Evolutionary conservation across 2,797 vertebrate species (phyloP), one percentile per base, ranked within the genome.

Genomic region (Thripadectes ignobilis): DNA sequence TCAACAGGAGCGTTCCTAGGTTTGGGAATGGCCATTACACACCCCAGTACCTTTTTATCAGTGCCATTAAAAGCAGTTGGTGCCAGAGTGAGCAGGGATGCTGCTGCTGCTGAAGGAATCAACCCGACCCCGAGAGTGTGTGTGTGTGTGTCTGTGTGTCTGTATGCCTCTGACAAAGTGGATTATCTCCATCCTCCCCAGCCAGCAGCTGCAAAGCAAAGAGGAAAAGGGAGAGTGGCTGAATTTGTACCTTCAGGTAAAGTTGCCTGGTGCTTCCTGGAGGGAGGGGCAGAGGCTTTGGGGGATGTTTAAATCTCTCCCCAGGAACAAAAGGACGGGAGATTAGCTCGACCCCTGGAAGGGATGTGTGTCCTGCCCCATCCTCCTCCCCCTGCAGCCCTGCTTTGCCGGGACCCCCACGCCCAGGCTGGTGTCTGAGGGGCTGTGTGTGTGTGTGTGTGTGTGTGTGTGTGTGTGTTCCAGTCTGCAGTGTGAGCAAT

Each of bases 171-270:
- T 32, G 86, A 91, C 92, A 82, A 91, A 93, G 88, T 67, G 95
- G 92, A 93, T 94, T 95, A 94, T 89, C 93, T 54, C 93, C 91
- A 62, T 89, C 93, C 89, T 94, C 80, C 84, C 85, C 76, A 13
- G 88, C 58, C 3, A 26, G 80, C 95, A 92, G 95, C 96, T 92
- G 92, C 92, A 7, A 13, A 58, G 94, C 84, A 52, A 12, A 67
- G 81, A 83, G 68, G 83, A 88, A 96, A 94, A 95, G 94, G 91
- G 92, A 96, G 94, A 96, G 95, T 94, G 88, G 72, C 89, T 91
- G 94, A 72, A 92, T 96, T 92, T 87, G 91, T 92, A 77, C 84
- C 95, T 96, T 0, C 94, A 94, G 95, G 94, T 96, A 16, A 95
- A 96, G 89, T 48, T 55, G 90, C 95, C 43, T 38, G 85, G 10